These are phyloP conservation scores for Hydractinia symbiolongicarpus DNA, from an alignment of 30 jellyfish, hydroid and myxozoan genomes.

Conservation along the genomic window DNA sequence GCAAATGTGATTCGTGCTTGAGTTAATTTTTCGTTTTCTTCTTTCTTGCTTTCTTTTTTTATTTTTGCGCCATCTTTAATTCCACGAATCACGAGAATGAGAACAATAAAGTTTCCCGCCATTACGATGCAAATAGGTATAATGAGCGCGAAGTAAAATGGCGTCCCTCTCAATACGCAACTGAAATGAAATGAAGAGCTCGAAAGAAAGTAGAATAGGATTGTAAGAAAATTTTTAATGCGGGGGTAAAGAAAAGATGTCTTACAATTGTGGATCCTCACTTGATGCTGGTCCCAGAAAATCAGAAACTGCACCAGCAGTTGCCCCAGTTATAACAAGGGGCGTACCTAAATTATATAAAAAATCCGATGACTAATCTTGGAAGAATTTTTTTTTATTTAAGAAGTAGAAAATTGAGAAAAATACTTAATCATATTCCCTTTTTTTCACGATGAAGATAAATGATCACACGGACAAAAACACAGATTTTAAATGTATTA, in stretches of 20 bases:
- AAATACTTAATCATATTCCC: neutral
- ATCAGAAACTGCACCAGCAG: conserved; percentile 14
- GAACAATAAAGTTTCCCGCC: conserved; percentile 16
- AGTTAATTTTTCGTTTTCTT: conserved; percentile 3
- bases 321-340: neutral
- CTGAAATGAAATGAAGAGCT: neutral
- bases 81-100: conserved; percentile 20
- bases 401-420: too few species aligned
- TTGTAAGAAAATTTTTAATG: neutral
- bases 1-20: conserved; percentile 41
- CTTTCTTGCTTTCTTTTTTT: neutral
- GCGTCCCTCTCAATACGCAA: conserved; percentile 33
- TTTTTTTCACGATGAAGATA: neutral
- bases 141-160: conserved; percentile 28
- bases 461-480: neutral
- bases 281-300: conserved; percentile 9
- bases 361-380: neutral
- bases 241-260: neutral
- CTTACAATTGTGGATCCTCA: conserved; percentile 21
- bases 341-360: neutral
- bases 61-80: conserved; percentile 17
- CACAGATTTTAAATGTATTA: neutral
- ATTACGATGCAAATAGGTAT: conserved; percentile 9
- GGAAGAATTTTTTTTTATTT: too few species aligned
- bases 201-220: neutral